Percentiles rank a stretch among this genome's conserved stretches.
Conservation (phyloP, 1,140 invertebrate genomes). For the Brachionus plicatilis region DNA sequence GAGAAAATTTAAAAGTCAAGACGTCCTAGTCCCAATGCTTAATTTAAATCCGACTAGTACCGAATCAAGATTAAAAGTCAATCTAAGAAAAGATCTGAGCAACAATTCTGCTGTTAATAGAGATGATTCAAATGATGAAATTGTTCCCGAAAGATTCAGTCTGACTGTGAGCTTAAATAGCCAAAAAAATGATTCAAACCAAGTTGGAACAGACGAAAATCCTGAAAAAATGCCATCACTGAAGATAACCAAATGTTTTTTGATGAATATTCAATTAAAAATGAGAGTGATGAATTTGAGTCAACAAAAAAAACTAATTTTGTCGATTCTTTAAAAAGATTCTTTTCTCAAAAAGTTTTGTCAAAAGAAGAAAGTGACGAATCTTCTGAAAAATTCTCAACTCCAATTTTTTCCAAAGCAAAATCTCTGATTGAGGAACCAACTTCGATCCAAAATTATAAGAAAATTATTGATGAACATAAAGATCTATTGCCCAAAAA, state of each 20-base stretch:
- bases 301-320: neutral
- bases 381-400: neutral
- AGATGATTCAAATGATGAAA: slow-evolving; percentile 42
- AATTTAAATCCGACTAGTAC: slow-evolving; percentile 46
- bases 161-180: neutral
- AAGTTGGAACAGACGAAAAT: neutral
- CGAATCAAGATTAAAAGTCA: neutral
- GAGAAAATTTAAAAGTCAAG: slow-evolving; percentile 78
- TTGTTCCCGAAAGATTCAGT: neutral
- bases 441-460: neutral
- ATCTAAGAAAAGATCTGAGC: slow-evolving; percentile 29
- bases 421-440: neutral
- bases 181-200: neutral
- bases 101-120: slow-evolving; percentile 39
- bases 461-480: slow-evolving; percentile 1
- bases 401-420: neutral
- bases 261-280: neutral
- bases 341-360: slow-evolving; percentile 12
- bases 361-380: neutral
- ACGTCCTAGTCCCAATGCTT: slow-evolving; percentile 91
- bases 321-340: neutral
- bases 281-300: neutral
- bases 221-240: neutral
- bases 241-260: neutral
- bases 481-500: slow-evolving; percentile 12